Base-by-base conservation (phyloP, 1,140 invertebrate genomes). In the Listronotus bonariensis region DNA sequence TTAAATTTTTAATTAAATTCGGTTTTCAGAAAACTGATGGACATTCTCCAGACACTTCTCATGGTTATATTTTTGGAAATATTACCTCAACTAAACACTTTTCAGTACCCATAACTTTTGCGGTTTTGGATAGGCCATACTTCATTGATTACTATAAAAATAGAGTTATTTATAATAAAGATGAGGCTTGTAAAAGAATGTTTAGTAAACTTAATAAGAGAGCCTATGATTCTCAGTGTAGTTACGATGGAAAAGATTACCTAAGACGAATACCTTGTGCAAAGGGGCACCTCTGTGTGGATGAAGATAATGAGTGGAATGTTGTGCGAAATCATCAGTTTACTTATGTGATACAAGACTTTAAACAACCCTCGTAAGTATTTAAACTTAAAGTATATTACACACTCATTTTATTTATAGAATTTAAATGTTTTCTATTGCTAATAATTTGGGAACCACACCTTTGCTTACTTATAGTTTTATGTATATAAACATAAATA, bases 1-100 rank as follows among this genome's bases (percentile, higher is more conserved):
- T 96, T 77, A 87, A 90, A 75, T 96, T 97, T 80, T 82, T 98
- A 36, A 85, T 92, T 3, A 97, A 97, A 81, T 98, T 97, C 80
- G 96, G 95, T 57, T 95, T 98, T 79, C 94, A 97, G 81, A 96
- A 97, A 80, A 96, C 95, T n/a, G 92, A 96, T 78, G 84, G 87
- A 18, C 86, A 92, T 77, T 85, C 89, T 68, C 82, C 88, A 72
- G 87, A 87, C 68, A 87, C 91, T 67, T 94, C 93, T 61, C 89
- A 90, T 80, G 96, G 96, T 31, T 97, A 94, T 78, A 95, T 97
- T 71, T 97, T 95, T 79, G 96, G 95, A 14, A 97, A 97, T 80
- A 87, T 97, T 26, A 95, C 93, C 18, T 86, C 91, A 0, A 84
- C 80, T 60, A 80, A 82, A 18, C 80, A 86, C 57, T 86, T 88